These are phyloP conservation scores for Grammomys dolichurus DNA, from an alignment of 2,113 vertebrate species.

Conservation along the genomic window DNA sequence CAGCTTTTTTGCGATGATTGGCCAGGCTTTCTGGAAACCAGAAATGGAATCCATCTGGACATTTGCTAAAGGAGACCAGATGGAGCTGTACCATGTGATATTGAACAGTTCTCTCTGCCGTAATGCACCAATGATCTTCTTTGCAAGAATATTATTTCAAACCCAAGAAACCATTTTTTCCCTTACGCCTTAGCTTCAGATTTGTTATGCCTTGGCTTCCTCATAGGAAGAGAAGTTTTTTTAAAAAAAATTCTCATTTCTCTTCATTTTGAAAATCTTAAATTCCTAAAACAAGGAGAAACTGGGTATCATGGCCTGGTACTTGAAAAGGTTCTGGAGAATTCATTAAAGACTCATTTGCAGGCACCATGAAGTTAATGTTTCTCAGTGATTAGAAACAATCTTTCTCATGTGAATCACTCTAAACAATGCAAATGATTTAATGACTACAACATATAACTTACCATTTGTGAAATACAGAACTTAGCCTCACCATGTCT, in stretches of 20 bases:
- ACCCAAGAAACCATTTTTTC: conserved; percentile 44
- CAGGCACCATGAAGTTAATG: background rate
- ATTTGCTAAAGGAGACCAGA: conserved; percentile 29
- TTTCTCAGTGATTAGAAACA: background rate
- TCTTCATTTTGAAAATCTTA: background rate
- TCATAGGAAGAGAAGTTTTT: background rate
- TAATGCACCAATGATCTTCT: conserved; percentile 44
- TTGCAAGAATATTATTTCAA: conserved; percentile 38
- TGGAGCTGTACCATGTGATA: background rate
- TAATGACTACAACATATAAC: background rate
- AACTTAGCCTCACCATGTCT: background rate
- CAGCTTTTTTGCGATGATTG: conserved; percentile 24
- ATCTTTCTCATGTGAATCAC: conserved; percentile 29
- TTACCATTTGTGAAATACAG: background rate
- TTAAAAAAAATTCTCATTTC: conserved; percentile 15
- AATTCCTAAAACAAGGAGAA: conserved; percentile 5
- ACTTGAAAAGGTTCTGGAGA: conserved; percentile 6
- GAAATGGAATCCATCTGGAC: conserved; percentile 72
- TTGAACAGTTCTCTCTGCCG: rapidly evolving
- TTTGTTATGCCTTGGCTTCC: conserved; percentile 31
- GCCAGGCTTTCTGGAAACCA: conserved; percentile 52
- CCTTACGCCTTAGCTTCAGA: conserved; percentile 30
- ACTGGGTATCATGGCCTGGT: background rate
- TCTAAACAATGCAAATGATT: background rate
- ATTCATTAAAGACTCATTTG: conserved; percentile 4